These are phyloP conservation scores for Selene dorsalis DNA, from an alignment of 2,797 vertebrate genomes.

Conservation along the genomic window DNA sequence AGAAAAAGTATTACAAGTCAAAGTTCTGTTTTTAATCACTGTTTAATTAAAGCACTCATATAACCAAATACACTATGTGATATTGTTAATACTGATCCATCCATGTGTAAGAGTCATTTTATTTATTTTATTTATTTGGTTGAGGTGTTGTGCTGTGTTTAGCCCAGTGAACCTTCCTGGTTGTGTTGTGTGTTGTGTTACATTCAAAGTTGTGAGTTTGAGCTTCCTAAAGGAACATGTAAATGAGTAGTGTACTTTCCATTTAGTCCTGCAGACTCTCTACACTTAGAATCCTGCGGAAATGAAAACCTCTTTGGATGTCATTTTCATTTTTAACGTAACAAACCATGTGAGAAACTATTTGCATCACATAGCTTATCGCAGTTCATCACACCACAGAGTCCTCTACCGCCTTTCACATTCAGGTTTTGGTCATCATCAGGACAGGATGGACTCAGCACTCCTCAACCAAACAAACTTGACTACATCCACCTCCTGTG, in stretches of 20 bases:
- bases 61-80: no score
- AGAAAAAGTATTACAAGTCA: not conserved
- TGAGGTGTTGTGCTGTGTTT: not conserved
- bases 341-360: fast-evolving
- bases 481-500: conserved; percentile 5
- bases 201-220: not conserved
- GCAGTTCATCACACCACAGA: not conserved
- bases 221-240: not conserved
- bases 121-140: not conserved
- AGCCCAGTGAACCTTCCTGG: no score
- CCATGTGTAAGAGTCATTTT: not conserved
- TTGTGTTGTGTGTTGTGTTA: not conserved
- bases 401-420: not conserved
- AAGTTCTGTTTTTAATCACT: not conserved
- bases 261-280: not conserved
- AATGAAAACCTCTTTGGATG: not conserved
- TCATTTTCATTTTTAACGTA: not conserved
- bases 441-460: conserved; percentile 38
- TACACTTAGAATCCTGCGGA: fast-evolving
- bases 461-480: conserved; percentile 16
- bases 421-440: not conserved
- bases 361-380: conserved; percentile 35
- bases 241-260: not conserved
- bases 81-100: not conserved
- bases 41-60: not conserved